These are phyloP conservation scores for Pristiophorus japonicus DNA, from an alignment of 2,113 vertebrate species.

Conservation along the genomic window DNA sequence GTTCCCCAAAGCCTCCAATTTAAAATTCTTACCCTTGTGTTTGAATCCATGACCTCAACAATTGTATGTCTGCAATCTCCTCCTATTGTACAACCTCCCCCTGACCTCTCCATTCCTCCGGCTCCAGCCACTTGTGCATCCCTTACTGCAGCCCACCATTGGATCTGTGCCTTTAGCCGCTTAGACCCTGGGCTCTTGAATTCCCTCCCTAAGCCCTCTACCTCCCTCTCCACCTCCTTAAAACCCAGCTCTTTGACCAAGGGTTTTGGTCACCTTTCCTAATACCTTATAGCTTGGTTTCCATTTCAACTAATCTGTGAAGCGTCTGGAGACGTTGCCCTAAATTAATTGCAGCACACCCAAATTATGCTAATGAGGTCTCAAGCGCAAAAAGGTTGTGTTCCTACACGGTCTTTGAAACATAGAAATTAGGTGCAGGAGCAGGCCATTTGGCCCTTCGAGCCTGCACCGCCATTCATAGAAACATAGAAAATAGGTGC, in stretches of 20 bases:
- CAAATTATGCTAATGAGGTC: background rate
- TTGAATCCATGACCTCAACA: background rate
- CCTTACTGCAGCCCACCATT: background rate
- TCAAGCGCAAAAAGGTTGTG: background rate
- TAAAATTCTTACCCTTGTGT: background rate
- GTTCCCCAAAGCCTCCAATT: background rate
- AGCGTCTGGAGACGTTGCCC: no score
- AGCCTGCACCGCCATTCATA: no score
- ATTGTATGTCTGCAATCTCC: background rate
- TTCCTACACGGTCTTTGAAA: background rate
- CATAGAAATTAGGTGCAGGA: no score
- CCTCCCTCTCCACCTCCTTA: no score
- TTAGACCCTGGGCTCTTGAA: background rate
- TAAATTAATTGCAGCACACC: background rate
- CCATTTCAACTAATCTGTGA: background rate
- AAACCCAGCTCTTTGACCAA: no score
- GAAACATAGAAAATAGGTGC: no score
- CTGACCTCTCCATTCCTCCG: background rate
- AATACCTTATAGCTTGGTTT: background rate
- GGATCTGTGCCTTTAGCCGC: no score
- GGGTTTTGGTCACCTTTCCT: no score
- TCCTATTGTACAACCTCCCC: no score
- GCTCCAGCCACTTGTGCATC: background rate
- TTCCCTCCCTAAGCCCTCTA: background rate
- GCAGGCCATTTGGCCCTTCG: no score